Evolutionary conservation across 2,888 invertebrate species (phyloP).

Genomic region (Aspidapion aeneum): DNA sequence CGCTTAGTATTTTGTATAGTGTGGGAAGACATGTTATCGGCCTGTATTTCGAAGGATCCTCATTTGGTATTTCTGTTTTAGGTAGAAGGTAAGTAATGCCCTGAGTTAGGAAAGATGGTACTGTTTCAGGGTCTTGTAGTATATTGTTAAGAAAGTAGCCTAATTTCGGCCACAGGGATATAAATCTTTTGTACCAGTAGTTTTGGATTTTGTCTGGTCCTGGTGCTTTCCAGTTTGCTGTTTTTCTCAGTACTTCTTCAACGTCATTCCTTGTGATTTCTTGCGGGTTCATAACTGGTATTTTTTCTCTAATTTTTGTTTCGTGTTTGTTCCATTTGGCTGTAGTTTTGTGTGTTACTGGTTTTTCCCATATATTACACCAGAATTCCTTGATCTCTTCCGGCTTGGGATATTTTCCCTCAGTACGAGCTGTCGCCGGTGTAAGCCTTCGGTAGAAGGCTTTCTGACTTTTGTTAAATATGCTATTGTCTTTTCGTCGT

Average conservation of each 20-base stretch:
- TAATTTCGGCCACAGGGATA: neutral
- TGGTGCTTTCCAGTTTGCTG: neutral
- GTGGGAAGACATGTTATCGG: too few relatives aligned
- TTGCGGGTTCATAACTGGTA: neutral
- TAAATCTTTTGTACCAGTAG: neutral
- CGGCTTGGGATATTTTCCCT: neutral
- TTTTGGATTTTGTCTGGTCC: neutral
- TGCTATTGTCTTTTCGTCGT: neutral
- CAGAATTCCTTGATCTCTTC: neutral
- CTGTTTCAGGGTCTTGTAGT: neutral
- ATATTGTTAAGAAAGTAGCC: neutral
- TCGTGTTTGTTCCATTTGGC: neutral
- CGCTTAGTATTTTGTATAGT: too few relatives aligned
- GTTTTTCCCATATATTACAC: neutral
- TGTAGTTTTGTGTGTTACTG: neutral
- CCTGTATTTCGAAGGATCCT: neutral
- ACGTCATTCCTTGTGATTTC: too few relatives aligned
- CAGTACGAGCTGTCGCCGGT: neutral
- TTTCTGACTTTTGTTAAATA: neutral
- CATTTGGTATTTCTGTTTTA: too few relatives aligned
- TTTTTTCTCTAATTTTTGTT: neutral
- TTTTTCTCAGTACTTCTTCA: neutral
- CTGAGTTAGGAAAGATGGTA: neutral
- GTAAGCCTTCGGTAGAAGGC: neutral
- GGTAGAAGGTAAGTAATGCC: neutral